phyloP scores from a whole-genome alignment of 2,797 vertebrate species.

The Potorous gilbertii region DNA sequence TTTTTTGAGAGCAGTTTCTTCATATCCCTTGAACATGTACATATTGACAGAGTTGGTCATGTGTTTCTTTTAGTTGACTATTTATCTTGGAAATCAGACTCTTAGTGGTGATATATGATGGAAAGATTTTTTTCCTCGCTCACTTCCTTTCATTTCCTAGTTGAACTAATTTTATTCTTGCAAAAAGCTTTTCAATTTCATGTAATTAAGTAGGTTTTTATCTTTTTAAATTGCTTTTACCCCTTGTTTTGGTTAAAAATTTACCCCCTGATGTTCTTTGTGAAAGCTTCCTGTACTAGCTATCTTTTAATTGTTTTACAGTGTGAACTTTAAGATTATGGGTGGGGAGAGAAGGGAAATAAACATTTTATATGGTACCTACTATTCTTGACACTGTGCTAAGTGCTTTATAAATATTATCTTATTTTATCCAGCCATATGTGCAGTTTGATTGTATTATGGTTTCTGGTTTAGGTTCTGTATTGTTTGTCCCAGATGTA shows the following conservation, averaged over 20 bases:
- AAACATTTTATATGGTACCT: neutral
- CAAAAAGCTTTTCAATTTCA: neutral
- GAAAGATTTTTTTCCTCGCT: neutral
- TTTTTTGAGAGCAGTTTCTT: neutral
- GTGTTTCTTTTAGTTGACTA: neutral
- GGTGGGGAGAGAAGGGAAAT: neutral
- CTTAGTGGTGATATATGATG: neutral
- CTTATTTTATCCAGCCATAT: neutral
- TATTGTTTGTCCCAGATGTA: neutral
- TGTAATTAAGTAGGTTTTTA: neutral
- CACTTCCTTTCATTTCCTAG: neutral
- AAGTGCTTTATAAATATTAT: neutral
- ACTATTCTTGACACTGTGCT: neutral
- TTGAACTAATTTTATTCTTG: neutral
- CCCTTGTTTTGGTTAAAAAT: neutral
- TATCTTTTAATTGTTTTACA: neutral
- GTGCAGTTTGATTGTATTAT: neutral
- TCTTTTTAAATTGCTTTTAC: neutral
- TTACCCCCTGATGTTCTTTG: neutral
- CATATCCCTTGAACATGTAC: neutral
- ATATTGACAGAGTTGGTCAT: neutral
- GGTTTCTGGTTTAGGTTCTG: neutral
- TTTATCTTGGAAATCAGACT: neutral
- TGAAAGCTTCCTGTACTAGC: neutral
- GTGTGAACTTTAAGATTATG: neutral